Percentiles rank a stretch among this genome's conserved stretches.
Conservation (phyloP, 2,113 vertebrate genomes). For the Rhynchomys soricoides region DNA sequence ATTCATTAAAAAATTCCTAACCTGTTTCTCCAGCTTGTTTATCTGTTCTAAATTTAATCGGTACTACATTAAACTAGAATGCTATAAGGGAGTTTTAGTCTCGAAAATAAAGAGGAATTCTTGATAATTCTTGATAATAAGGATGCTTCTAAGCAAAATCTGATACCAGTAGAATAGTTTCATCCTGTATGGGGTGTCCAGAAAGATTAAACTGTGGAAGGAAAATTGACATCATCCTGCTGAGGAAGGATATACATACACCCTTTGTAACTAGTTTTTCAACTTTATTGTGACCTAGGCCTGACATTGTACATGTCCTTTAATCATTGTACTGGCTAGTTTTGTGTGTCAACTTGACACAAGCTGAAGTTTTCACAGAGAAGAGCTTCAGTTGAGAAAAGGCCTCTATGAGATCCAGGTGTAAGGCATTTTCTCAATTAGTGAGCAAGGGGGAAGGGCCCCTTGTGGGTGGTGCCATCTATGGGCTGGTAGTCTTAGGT, state of each 20-base stretch:
- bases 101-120: conserved; percentile 2
- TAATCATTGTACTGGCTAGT: too few species aligned
- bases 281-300: neutral
- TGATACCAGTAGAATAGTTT: neutral
- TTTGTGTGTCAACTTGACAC: too few species aligned
- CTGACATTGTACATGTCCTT: conserved; percentile 3
- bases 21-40: neutral
- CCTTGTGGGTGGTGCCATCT: too few species aligned
- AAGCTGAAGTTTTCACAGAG: too few species aligned
- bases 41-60: neutral
- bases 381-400: too few species aligned
- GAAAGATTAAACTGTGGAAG: neutral
- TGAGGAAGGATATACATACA: neutral
- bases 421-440: too few species aligned
- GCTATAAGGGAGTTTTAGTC: neutral
- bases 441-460: too few species aligned
- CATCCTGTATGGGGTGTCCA: neutral
- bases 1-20: conserved; percentile 40
- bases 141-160: conserved; percentile 30
- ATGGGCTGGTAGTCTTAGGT: too few species aligned
- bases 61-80: neutral
- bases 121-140: neutral
- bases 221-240: neutral
- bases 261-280: neutral
- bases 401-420: too few species aligned